phyloP scores from a whole-genome alignment of 2,888 invertebrate species.

The Pediacus dermestoides region DNA sequence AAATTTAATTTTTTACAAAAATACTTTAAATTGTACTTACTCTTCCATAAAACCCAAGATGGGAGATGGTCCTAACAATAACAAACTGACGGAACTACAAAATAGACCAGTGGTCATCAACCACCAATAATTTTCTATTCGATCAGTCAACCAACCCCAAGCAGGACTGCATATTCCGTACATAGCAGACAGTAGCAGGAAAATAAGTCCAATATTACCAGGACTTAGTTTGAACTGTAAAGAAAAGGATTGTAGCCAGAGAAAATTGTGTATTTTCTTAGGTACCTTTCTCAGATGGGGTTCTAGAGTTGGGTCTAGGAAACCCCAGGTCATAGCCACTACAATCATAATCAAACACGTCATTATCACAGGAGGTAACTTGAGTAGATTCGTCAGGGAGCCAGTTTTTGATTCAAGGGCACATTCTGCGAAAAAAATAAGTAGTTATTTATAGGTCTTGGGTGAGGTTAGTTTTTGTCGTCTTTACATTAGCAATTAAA shows the following conservation, averaged over 20 bases:
- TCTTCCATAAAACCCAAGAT: conserved; percentile 54
- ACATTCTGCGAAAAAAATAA: conserved; percentile 46
- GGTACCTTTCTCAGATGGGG: conserved; percentile 64
- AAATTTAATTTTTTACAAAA: too few relatives aligned
- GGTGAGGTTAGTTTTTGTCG: not conserved
- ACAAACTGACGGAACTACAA: conserved; percentile 57
- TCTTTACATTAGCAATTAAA: conserved; percentile 7
- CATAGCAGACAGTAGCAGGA: conserved; percentile 64
- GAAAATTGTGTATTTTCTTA: too few relatives aligned
- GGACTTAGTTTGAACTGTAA: conserved; percentile 62
- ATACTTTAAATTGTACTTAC: conserved; percentile 46
- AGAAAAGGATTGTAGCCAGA: conserved; percentile 16
- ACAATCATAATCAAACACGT: conserved; percentile 65
- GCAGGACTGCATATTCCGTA: conserved; percentile 70
- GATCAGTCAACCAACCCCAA: conserved; percentile 69
- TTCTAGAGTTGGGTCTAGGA: conserved; percentile 73
- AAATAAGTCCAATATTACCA: conserved; percentile 66
- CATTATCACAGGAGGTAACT: conserved; percentile 65
- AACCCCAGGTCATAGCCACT: conserved; percentile 71
- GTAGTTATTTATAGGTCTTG: not conserved
- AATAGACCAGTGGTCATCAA: conserved; percentile 68
- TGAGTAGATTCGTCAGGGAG: conserved; percentile 59
- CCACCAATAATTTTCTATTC: conserved; percentile 61
- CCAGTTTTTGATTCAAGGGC: conserved; percentile 48
- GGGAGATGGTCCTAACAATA: conserved; percentile 67